These are phyloP conservation scores for Geopemphigus sp. DNA, from an alignment of 1,140 invertebrate species.

Conservation along the genomic window DNA sequence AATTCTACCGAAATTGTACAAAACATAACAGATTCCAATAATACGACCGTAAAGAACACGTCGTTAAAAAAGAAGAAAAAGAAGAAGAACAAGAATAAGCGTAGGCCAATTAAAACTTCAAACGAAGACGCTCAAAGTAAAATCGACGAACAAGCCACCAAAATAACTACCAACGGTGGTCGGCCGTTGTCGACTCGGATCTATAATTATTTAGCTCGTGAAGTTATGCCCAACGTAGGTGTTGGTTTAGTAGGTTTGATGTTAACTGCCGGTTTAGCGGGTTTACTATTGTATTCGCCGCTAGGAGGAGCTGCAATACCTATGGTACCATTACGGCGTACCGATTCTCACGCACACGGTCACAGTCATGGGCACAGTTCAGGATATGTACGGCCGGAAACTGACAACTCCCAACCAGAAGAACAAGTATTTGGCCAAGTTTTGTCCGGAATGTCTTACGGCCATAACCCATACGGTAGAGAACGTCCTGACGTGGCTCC, in stretches of 20 bases:
- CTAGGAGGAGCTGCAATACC: constrained; percentile 60
- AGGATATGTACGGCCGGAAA: constrained; percentile 42
- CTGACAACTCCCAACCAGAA: constrained; percentile 62
- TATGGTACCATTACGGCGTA: constrained; percentile 57
- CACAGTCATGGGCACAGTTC: constrained; percentile 11
- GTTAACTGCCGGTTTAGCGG: constrained; percentile 68
- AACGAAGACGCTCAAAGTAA: constrained; percentile 55
- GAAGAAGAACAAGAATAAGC: constrained; percentile 64
- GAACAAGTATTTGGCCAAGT: constrained; percentile 73
- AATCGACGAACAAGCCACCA: constrained; percentile 55
- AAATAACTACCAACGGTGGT: constrained; percentile 52
- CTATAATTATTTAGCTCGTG: constrained; percentile 73
- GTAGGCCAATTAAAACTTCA: constrained; percentile 57
- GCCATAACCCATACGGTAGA: constrained; percentile 51
- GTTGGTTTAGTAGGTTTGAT: constrained; percentile 71
- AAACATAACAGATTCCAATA: constrained; percentile 41
- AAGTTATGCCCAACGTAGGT: constrained; percentile 76
- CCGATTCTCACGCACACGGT: constrained; percentile 22
- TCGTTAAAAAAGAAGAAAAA: constrained; percentile 52
- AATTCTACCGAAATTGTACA: constrained; percentile 49
- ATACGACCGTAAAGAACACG: constrained; percentile 47
- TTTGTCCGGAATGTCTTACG: constrained; percentile 60
- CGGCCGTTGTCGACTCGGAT: constrained; percentile 67
- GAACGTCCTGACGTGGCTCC: constrained; percentile 48
- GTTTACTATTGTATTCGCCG: constrained; percentile 72